Evolutionary conservation across 2,888 invertebrate genomes (phyloP).

Genomic region (Argyresthia goedartella): DNA sequence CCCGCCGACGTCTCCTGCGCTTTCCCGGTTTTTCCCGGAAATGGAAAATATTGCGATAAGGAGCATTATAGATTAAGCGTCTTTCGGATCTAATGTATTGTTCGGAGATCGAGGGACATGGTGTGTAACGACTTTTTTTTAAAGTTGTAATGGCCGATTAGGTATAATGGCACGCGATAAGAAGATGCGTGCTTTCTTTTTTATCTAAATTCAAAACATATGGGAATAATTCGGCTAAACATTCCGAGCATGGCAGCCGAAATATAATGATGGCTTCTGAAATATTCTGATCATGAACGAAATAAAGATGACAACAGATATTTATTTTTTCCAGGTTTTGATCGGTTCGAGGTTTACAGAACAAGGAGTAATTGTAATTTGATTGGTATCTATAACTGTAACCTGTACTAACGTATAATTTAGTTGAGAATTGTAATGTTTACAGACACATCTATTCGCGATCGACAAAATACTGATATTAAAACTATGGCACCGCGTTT

Average conservation of each 20-base stretch:
- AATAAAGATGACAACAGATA: too few relatives aligned
- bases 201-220: constrained; percentile 36
- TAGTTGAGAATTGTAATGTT: too few relatives aligned
- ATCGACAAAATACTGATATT: too few relatives aligned
- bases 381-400: too few relatives aligned
- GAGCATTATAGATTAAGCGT: constrained; percentile 68
- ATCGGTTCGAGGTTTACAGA: too few relatives aligned
- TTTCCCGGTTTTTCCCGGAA: constrained; percentile 45
- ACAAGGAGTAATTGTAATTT: too few relatives aligned
- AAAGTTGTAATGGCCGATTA: constrained; percentile 38
- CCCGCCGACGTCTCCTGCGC: constrained; percentile 13
- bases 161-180: constrained; percentile 42
- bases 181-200: constrained; percentile 11
- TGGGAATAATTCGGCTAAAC: constrained; percentile 1
- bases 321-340: too few relatives aligned
- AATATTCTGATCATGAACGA: too few relatives aligned
- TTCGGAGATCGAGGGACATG: constrained; percentile 48
- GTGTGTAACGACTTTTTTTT: constrained; percentile 27
- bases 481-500: too few relatives aligned
- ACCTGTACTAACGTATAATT: too few relatives aligned
- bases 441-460: too few relatives aligned
- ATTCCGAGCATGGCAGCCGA: background rate
- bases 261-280: background rate
- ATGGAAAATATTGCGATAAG: constrained; percentile 72
- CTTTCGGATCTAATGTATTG: constrained; percentile 49